These are phyloP conservation scores for Halesus radiatus DNA, from an alignment of 1,140 invertebrate genomes.

Conservation along the genomic window DNA sequence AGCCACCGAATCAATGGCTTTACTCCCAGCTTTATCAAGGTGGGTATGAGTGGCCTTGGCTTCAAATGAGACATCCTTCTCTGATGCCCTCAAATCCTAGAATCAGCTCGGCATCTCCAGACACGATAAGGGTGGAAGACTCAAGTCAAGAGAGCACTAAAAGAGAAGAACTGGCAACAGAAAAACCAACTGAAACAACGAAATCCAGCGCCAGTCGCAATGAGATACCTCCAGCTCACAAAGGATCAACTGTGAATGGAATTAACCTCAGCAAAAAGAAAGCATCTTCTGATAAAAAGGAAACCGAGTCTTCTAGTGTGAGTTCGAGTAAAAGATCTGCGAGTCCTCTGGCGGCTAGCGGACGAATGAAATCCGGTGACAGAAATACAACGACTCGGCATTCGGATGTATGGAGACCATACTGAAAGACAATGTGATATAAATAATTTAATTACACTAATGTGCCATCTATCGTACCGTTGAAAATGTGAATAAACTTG, in stretches of 20 bases:
- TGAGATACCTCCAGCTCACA: constrained; percentile 27
- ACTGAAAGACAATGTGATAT: constrained; percentile 60
- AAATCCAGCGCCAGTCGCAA: constrained; percentile 14
- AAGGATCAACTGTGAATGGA: constrained; percentile 31
- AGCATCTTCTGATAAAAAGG: constrained; percentile 38
- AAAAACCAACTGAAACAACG: neutral
- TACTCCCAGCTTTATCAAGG: constrained; percentile 79
- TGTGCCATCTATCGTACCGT: too few species aligned
- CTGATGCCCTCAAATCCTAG: constrained; percentile 65
- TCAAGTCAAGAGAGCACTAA: constrained; percentile 56
- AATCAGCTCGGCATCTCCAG: constrained; percentile 61
- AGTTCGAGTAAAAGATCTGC: constrained; percentile 66
- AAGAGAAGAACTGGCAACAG: constrained; percentile 37
- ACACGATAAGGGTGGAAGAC: constrained; percentile 55
- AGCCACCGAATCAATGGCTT: constrained; percentile 81
- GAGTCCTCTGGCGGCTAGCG: constrained; percentile 47
- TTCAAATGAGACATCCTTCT: constrained; percentile 68
- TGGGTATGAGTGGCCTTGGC: constrained; percentile 74
- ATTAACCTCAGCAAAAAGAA: constrained; percentile 56
- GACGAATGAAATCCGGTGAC: constrained; percentile 57
- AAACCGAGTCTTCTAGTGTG: constrained; percentile 63
- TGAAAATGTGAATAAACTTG: too few species aligned
- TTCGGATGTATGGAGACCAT: constrained; percentile 74
- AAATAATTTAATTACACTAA: too few species aligned
- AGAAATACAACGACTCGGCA: constrained; percentile 64